Base-by-base conservation (phyloP, 2,797 vertebrate genomes). In the Tapirus indicus region DNA sequence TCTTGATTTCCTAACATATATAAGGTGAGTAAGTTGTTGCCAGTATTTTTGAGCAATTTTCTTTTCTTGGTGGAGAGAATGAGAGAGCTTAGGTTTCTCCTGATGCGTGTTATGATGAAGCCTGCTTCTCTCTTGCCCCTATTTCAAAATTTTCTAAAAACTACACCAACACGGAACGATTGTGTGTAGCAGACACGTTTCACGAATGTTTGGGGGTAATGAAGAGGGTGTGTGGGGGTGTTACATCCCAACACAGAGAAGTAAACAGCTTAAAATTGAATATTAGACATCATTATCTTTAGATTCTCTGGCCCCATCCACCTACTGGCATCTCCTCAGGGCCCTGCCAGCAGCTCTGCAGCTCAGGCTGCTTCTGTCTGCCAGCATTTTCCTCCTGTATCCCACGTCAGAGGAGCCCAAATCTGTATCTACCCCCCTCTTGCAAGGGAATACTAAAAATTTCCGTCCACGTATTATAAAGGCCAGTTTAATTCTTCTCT, bases 11-110 rank as follows among this genome's bases (percentile, higher is more conserved):
- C 5, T 69, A 62, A 92, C 29, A 8, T 27, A 92, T 47, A 35
- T 2, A 49, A 68, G 25, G 29, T 84, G 54, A 95, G 12, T 8
- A 29, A 95, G 18, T 84, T 2, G 0, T 90, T 23, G 3, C 11
- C 35, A 83, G 44, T 35, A 29, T 88, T 95, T 86, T 60, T 85
- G 49, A 84, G 29, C 41, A 35, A 90, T 35, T 96, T 95, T 47
- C 9, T 17, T 88, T 69, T 94, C 84, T 74, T 82, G 35, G 14
- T 92, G 49, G 64, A 75, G 17, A 32, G 29, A 64, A 86, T 75
- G 25, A 66, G 62, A 72, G 29, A 75, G 27, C 14, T 60, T 93
- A 41, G 7, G 13, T 60, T 94, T 94, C 29, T 95, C 6, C n/a
- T n/a, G 27, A 58, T 72, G 60, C 11, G 68, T 58, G 6, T 49